Conservation (phyloP, 2,888 invertebrate species). For the Tillus elongatus region DNA sequence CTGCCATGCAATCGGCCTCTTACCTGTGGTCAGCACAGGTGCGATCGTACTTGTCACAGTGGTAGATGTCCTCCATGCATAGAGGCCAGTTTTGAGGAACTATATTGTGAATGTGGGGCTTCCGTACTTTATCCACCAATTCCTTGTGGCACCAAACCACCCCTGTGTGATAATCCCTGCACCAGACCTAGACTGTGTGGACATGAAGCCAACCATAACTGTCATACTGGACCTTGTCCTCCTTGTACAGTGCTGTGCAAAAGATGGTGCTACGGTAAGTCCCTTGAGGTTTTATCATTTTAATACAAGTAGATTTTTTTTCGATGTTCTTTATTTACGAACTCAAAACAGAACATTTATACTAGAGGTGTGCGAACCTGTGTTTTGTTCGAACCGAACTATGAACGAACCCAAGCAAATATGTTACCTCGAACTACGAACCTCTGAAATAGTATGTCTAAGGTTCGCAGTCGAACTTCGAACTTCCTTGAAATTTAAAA, state of each 20-base stretch:
- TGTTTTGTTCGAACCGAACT: too few relatives aligned
- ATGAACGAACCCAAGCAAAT: too few relatives aligned
- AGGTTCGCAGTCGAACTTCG: too few relatives aligned
- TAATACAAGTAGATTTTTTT: too few relatives aligned
- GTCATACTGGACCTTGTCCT: slow-evolving; percentile 71
- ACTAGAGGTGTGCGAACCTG: neutral
- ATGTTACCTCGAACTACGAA: too few relatives aligned
- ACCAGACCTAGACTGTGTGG: slow-evolving; percentile 65
- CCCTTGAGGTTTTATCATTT: slow-evolving; percentile 1
- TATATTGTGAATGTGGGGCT: slow-evolving; percentile 84
- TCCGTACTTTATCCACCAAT: slow-evolving; percentile 84
- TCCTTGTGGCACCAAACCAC: slow-evolving; percentile 82
- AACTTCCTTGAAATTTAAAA: too few relatives aligned
- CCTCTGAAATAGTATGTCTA: too few relatives aligned
- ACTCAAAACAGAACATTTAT: too few relatives aligned
- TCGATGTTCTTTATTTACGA: too few relatives aligned
- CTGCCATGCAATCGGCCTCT: slow-evolving; percentile 72
- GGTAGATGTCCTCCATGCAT: slow-evolving; percentile 75
- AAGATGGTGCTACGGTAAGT: slow-evolving; percentile 63
- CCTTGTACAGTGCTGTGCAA: slow-evolving; percentile 82
- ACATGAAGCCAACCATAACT: slow-evolving; percentile 76
- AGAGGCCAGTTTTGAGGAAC: slow-evolving; percentile 75
- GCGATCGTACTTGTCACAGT: slow-evolving; percentile 81
- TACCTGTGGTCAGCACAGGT: slow-evolving; percentile 81
- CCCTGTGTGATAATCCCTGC: slow-evolving; percentile 71